Evolutionary conservation across 2,113 vertebrate genomes (phyloP).

Genomic region (Trichomycterus rosablanca): DNA sequence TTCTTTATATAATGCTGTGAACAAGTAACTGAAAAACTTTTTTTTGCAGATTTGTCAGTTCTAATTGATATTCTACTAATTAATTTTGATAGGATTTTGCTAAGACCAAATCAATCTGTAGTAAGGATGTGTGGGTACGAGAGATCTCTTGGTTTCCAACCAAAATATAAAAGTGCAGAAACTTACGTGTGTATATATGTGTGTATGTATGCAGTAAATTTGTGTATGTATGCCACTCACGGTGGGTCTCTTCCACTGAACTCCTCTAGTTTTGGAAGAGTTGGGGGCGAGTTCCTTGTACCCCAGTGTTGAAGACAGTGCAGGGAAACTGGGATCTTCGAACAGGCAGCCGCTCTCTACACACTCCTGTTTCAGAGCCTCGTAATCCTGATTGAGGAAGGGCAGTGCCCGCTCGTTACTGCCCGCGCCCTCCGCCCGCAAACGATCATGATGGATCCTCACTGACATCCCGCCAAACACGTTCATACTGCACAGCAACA

Average conservation of each 20-base stretch:
- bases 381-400: constrained; percentile 59
- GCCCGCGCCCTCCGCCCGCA: constrained; percentile 48
- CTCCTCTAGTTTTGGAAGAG: constrained; percentile 55
- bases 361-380: constrained; percentile 52
- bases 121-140: too few species aligned
- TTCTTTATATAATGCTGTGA: too few species aligned
- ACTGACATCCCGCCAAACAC: constrained; percentile 58
- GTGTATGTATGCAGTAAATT: too few species aligned
- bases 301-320: constrained; percentile 48
- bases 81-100: too few species aligned
- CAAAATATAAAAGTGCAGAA: too few species aligned
- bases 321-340: constrained; percentile 55
- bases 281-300: constrained; percentile 58
- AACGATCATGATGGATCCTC: constrained; percentile 46
- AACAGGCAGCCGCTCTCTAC: constrained; percentile 51
- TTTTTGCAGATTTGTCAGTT: too few species aligned
- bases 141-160: too few species aligned
- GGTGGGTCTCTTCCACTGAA: constrained; percentile 47
- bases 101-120: too few species aligned
- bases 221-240: constrained; percentile 33
- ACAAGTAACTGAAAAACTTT: too few species aligned
- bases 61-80: too few species aligned
- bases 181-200: too few species aligned
- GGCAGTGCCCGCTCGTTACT: constrained; percentile 42
- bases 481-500: constrained; percentile 45